These are phyloP conservation scores for Speoplatyrhinus poulsoni DNA, from an alignment of 2,113 vertebrate genomes.

Conservation along the genomic window DNA sequence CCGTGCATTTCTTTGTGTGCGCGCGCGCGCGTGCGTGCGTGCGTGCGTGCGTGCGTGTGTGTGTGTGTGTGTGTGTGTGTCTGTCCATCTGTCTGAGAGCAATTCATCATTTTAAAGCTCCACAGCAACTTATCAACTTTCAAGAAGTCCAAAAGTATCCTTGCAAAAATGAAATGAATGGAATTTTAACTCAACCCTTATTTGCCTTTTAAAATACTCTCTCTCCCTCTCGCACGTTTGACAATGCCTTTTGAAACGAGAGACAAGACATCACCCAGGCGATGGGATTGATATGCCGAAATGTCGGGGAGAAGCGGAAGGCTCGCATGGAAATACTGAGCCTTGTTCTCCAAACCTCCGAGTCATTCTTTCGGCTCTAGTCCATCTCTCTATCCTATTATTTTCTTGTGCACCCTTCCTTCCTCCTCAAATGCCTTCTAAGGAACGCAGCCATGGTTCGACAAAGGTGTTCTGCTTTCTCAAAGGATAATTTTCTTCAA, in stretches of 20 bases:
- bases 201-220: constrained; percentile 43
- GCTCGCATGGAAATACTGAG: neutral
- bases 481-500: too few relatives aligned
- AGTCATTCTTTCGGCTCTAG: neutral
- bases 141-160: constrained; percentile 17
- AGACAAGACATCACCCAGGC: constrained; percentile 45
- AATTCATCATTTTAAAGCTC: constrained; percentile 30
- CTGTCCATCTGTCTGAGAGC: constrained; percentile 4
- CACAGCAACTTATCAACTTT: constrained; percentile 31
- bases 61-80: neutral
- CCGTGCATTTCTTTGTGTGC: constrained; percentile 1
- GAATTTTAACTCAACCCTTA: constrained; percentile 35
- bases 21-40: neutral
- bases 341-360: constrained; percentile 9
- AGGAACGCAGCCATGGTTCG: too few relatives aligned
- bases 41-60: neutral
- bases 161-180: constrained; percentile 37
- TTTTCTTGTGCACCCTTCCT: too few relatives aligned
- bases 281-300: constrained; percentile 55
- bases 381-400: neutral
- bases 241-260: constrained; percentile 47
- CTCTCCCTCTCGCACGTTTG: constrained; percentile 44
- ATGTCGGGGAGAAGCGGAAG: constrained; percentile 21
- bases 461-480: too few relatives aligned
- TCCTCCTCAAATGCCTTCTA: too few relatives aligned